Evolutionary conservation across 2,888 invertebrate species (phyloP).

Genomic region (Syrphus vitripennis): DNA sequence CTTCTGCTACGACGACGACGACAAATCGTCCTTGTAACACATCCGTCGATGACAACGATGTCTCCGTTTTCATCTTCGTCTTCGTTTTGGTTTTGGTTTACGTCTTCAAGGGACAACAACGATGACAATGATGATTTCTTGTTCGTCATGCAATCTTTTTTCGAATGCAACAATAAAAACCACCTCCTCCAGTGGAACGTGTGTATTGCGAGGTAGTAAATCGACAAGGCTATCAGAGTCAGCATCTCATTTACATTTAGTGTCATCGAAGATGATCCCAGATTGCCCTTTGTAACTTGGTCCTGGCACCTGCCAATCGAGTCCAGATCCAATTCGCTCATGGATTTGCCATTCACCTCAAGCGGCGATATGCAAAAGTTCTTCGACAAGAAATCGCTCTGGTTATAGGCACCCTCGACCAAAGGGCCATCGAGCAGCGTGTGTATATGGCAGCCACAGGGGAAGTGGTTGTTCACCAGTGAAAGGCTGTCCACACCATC

Average conservation of each 20-base stretch:
- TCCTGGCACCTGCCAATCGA: conserved; percentile 87
- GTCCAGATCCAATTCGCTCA: conserved; percentile 86
- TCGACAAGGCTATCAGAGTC: conserved; percentile 76
- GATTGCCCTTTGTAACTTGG: conserved; percentile 85
- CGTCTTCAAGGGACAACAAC: not conserved
- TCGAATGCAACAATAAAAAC: conserved; percentile 31
- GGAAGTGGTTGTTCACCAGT: conserved; percentile 90
- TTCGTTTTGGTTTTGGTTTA: not conserved
- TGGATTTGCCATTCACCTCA: conserved; percentile 89
- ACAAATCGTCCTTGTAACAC: conserved; percentile 26
- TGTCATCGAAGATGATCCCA: conserved; percentile 82
- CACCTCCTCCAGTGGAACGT: conserved; percentile 61
- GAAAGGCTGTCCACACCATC: conserved; percentile 88
- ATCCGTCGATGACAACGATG: not conserved
- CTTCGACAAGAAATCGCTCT: conserved; percentile 86
- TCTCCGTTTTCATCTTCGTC: not conserved
- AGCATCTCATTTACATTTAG: conserved; percentile 77
- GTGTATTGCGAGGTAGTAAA: conserved; percentile 69
- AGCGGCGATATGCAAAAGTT: conserved; percentile 94
- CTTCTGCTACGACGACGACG: conserved; percentile 23
- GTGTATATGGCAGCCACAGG: conserved; percentile 92
- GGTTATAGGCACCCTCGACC: conserved; percentile 85
- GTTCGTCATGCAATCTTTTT: conserved; percentile 7
- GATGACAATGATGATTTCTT: not conserved
- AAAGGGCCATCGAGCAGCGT: conserved; percentile 89